Percentiles rank a stretch among this genome's conserved stretches.
Conservation (phyloP, 2,797 vertebrate species). For the Ispidina picta region DNA sequence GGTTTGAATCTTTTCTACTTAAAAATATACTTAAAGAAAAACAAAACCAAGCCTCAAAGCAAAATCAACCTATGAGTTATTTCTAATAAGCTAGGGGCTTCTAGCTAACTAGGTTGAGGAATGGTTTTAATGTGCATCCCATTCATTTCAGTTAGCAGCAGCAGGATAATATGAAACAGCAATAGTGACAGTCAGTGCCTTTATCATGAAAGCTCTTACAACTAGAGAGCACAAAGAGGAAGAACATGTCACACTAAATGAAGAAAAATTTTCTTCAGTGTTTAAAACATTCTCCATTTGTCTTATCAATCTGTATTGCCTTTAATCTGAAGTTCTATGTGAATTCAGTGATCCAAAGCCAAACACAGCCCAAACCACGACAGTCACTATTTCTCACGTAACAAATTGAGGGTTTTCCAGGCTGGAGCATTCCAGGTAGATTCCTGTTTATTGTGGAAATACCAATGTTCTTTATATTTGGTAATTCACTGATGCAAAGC, state of each 20-base stretch:
- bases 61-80: background rate
- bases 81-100: background rate
- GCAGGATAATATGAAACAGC: constrained; percentile 23
- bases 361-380: background rate
- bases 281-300: constrained; percentile 7
- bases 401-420: background rate
- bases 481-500: background rate
- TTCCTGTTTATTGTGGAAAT: background rate
- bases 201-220: background rate
- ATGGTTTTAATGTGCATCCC: constrained; percentile 26
- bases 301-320: background rate
- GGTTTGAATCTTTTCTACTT: background rate
- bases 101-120: background rate
- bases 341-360: constrained; percentile 1
- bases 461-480: background rate
- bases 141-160: constrained; percentile 27
- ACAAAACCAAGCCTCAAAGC: background rate
- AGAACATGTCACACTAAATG: constrained; percentile 17
- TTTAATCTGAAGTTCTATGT: background rate
- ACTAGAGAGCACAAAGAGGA: constrained; percentile 3
- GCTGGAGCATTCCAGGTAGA: background rate
- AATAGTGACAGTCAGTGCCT: constrained; percentile 9
- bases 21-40: background rate
- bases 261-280: constrained; percentile 21
- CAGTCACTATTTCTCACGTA: background rate